Evolutionary conservation across 2,797 vertebrate species (phyloP).

Genomic region (Enteromius unitaeniatus): DNA sequence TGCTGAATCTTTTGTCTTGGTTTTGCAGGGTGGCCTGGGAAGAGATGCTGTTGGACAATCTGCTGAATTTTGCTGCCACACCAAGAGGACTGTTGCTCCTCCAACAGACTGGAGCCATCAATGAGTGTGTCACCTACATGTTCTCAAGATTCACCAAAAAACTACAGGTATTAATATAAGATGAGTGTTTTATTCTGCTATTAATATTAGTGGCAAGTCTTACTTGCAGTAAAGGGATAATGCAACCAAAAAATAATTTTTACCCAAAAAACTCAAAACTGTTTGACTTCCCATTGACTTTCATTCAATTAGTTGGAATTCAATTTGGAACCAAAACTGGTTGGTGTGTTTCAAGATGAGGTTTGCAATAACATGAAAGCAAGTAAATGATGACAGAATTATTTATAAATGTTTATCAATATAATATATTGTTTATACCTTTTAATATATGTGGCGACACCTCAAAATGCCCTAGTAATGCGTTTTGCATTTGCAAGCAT

Average conservation of each 20-base stretch:
- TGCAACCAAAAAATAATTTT: not conserved
- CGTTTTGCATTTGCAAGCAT: not conserved
- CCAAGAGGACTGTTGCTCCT: conserved; percentile 92
- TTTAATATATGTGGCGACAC: not conserved
- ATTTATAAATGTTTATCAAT: not conserved
- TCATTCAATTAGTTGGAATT: not conserved
- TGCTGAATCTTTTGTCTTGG: conserved; percentile 11
- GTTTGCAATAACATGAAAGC: not conserved
- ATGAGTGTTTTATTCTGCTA: not conserved
- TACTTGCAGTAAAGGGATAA: not conserved
- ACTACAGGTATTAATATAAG: conserved; percentile 81
- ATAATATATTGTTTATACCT: not conserved
- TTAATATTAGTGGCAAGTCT: not conserved
- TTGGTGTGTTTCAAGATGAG: not conserved
- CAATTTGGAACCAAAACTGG: not conserved
- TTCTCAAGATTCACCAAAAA: conserved; percentile 88
- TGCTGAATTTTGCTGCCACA: conserved; percentile 91
- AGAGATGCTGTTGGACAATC: conserved; percentile 90
- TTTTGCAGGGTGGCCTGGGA: conserved; percentile 85
- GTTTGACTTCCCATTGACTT: not conserved
- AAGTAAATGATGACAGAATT: not conserved
- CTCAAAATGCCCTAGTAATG: not conserved
- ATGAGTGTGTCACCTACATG: conserved; percentile 90
- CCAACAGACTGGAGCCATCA: conserved; percentile 87
- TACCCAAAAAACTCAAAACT: not conserved